Conservation (phyloP, 2,113 vertebrate species). For the Acinonyx jubatus region DNA sequence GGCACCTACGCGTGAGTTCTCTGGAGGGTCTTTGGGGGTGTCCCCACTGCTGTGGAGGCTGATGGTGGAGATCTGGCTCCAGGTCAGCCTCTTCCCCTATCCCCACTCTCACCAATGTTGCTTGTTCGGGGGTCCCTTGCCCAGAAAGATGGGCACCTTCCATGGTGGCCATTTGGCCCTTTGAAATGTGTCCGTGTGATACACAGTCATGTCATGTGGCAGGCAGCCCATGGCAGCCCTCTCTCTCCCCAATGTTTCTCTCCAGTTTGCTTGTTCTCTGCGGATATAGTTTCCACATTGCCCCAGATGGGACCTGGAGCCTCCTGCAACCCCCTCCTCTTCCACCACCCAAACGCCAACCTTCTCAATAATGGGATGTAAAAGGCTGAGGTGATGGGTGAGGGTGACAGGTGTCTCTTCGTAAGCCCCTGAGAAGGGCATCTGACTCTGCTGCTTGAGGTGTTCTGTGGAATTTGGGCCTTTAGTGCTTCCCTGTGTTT, state of each 20-base stretch:
- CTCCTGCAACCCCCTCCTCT: background rate
- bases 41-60: background rate
- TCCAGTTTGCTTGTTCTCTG: background rate
- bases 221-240: no score
- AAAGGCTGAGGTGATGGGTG: background rate
- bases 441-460: background rate
- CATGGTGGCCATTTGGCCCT: background rate
- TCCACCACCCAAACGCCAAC: background rate
- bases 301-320: no score
- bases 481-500: background rate
- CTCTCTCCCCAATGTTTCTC: background rate
- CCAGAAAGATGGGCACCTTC: background rate
- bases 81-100: background rate
- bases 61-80: background rate
- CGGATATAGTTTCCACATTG: background rate
- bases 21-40: background rate
- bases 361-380: background rate
- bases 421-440: background rate
- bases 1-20: background rate
- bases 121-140: background rate
- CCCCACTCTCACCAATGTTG: background rate
- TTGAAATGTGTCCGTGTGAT: accelerated
- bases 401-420: background rate
- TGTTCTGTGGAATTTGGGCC: background rate
- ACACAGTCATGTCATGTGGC: no score